Evolutionary conservation across 2,888 invertebrate genomes (phyloP).

Genomic region (Cryptocephalus primarius): DNA sequence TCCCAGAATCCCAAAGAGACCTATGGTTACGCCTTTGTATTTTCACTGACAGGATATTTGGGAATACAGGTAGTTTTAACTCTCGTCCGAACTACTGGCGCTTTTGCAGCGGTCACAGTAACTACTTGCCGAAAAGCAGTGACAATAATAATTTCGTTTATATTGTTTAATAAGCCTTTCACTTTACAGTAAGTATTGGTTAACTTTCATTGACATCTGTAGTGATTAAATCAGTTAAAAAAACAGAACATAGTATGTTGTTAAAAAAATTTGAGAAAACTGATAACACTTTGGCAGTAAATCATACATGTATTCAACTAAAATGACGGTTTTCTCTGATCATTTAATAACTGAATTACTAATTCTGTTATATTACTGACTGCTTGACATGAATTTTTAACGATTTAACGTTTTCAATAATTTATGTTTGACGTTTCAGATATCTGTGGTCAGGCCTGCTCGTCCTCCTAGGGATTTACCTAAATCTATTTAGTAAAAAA

Average conservation of each 20-base stretch:
- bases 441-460: constrained; percentile 85
- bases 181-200: constrained; percentile 57
- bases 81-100: constrained; percentile 79
- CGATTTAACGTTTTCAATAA: not conserved
- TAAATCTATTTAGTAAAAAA: constrained; percentile 84
- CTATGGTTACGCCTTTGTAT: constrained; percentile 75
- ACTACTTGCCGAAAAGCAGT: constrained; percentile 85
- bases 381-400: too few species aligned
- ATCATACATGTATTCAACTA: too few species aligned
- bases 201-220: not conserved
- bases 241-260: too few species aligned
- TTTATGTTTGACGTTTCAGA: constrained; percentile 41
- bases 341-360: too few species aligned
- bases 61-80: constrained; percentile 90
- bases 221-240: too few species aligned
- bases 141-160: constrained; percentile 84
- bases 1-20: constrained; percentile 58
- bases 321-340: too few species aligned
- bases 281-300: too few species aligned
- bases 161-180: constrained; percentile 86
- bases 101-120: constrained; percentile 87
- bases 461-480: constrained; percentile 82
- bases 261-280: too few species aligned
- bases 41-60: constrained; percentile 83
- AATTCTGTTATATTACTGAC: too few species aligned